Evolutionary conservation across 2,797 vertebrate genomes (phyloP), one percentile per base, ranked within the genome.

Genomic region (Crenuchus spilurus): DNA sequence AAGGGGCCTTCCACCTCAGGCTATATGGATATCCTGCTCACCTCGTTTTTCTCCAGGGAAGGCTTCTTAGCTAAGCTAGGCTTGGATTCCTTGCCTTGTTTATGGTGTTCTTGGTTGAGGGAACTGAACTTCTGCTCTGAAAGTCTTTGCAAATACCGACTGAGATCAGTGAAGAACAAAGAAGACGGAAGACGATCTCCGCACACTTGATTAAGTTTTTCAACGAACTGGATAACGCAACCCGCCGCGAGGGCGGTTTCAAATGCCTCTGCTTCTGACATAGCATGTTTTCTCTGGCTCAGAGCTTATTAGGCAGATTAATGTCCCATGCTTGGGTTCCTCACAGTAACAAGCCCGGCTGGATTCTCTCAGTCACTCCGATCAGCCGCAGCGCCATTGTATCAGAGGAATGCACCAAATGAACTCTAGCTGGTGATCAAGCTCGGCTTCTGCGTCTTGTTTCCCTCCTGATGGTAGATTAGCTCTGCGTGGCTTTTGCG

Each of bases 301-400:
- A 80, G 83, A 80, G 80, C 81, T 88, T 87, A 85, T 54, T 78
- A 80, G 74, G 79, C 74, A 80, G 83, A 86, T 80, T 54, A 80
- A 79, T 20, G 20, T 86, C 75, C 35, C 69, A 80, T 70, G 88
- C 86, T 70, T 89, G 85, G 83, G 0, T 86, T 86, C 78, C 66
- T 39, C 77, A 54, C 78, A 84, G 80, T 90, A 89, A 89, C 81
- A 85, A 87, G 80, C 79, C 30, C 39, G 1, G 44, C 67, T 61
- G 55, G 75, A 70, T 57, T 72, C 31, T 76, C 61, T 10, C 55
- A 72, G 74, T 76, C 58, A 74, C 78, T 70, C 70, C 54, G 6
- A 67, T 70, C 72, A 84, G 64, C 70, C 79, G 72, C 51, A 81
- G 64, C 9, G 10, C 57, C 33, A 22, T 41, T 44, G 60, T 28